Base-by-base conservation (phyloP, 2,888 invertebrate genomes). In the Drosophila imparisetae region DNA sequence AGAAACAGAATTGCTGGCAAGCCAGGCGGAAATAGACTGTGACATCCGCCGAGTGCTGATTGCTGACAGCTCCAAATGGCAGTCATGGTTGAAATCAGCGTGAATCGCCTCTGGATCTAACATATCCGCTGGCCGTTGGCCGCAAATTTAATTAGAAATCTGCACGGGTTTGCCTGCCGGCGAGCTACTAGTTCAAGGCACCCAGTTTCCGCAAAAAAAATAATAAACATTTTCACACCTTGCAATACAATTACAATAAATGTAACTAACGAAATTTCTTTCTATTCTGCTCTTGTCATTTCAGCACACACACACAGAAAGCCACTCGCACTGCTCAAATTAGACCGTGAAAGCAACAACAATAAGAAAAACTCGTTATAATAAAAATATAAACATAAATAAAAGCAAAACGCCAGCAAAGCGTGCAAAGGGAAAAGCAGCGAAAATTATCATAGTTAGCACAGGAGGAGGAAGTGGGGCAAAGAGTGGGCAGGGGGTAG, bases 301-400 rank as follows among this genome's bases (percentile, higher is more conserved):
- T 73, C 86, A 83, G 78, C 72, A 53, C 49, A 50, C 57, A 66
- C 61, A 65, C 30, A 67, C 63, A 66, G 45, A 24, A 24, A 45
- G 27, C 24, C 55, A 57, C 59, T 55, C 65, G 48, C 52, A 30
- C 42, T 45, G 57, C 78, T 83, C 83, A 91, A 89, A 91, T 83
- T 89, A 82, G 90, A 91, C 81, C 91, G 90, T 84, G 90, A 91
- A 91, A 82, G 80, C 66, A 75, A 63, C 57, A 64, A 24, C 53
- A 70, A 42, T 21, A 52, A 61, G 53, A 66, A 70, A 27, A 13
- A 54, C 11, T 36, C 59, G 49, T 59, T 55, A 74, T 75, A 80
- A 80, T 60, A 64, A 63, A 34, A 57, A 73, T 45, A 58, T 21
- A 63, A 34, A 34, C 52, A 72, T 66, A 72, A 75, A 67, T 78